These are phyloP conservation scores for Ichneumoninae sp. DNA, from an alignment of 2,888 invertebrate genomes.

Conservation along the genomic window DNA sequence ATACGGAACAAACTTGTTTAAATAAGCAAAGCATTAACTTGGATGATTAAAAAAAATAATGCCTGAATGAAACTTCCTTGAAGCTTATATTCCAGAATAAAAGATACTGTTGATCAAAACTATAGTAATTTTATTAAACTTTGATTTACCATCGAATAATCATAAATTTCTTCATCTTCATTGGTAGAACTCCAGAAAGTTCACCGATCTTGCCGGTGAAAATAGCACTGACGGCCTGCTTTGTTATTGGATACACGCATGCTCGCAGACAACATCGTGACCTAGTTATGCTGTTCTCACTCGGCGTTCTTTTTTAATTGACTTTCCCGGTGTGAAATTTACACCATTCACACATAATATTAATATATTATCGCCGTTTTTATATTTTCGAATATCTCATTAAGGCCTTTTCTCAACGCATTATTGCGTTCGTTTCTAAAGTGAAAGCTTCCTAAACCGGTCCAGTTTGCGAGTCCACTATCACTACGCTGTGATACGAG, in stretches of 20 bases:
- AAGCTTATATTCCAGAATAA: conserved; percentile 67
- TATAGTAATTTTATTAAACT: conserved; percentile 24
- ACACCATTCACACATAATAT: conserved; percentile 23
- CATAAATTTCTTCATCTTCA: conserved; percentile 55
- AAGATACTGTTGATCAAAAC: conserved; percentile 61
- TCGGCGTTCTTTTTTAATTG: conserved; percentile 51
- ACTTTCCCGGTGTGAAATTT: conserved; percentile 61
- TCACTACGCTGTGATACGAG: conserved; percentile 67
- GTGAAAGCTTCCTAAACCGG: conserved; percentile 57
- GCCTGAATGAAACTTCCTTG: conserved; percentile 62
- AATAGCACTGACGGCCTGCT: conserved; percentile 65
- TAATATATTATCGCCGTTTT: neutral
- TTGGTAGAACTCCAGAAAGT: conserved; percentile 64
- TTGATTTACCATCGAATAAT: conserved; percentile 31
- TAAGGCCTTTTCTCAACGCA: conserved; percentile 16
- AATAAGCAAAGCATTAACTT: conserved; percentile 57
- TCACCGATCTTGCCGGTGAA: conserved; percentile 63
- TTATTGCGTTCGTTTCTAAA: conserved; percentile 37
- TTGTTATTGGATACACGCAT: conserved; percentile 64
- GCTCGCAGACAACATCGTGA: conserved; percentile 56
- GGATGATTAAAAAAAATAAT: conserved; percentile 51
- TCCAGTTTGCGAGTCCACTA: conserved; percentile 63
- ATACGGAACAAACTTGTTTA: conserved; percentile 50
- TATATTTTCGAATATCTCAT: conserved; percentile 26
- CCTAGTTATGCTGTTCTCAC: conserved; percentile 58